These are phyloP conservation scores for Aspidapion aeneum DNA, from an alignment of 2,888 invertebrate species.

Conservation along the genomic window DNA sequence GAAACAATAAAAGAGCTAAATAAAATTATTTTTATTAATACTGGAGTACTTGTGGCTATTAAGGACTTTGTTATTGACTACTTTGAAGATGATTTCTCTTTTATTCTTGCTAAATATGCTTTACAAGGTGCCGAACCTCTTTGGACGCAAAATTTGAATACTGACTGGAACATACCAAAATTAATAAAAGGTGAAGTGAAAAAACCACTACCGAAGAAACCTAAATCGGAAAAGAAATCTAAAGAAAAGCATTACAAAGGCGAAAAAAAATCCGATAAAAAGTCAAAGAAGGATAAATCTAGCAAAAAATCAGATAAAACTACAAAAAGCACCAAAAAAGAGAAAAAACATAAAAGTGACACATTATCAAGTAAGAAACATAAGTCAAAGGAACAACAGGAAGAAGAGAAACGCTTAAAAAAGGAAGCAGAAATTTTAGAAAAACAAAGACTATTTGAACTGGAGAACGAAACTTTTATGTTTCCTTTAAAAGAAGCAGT, in stretches of 20 bases:
- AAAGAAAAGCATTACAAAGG: conserved; percentile 32
- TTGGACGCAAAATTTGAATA: conserved; percentile 41
- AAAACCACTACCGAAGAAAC: conserved; percentile 32
- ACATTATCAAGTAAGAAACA: conserved; percentile 7
- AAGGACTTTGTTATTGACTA: conserved; percentile 45
- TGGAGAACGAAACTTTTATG: conserved; percentile 41
- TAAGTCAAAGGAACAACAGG: conserved; percentile 28
- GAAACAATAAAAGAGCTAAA: conserved; percentile 24
- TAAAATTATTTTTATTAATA: conserved; percentile 36
- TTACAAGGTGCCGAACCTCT: conserved; percentile 38
- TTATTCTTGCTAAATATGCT: conserved; percentile 38
- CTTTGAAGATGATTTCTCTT: conserved; percentile 46
- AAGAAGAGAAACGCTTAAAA: conserved; percentile 30
- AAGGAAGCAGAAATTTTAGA: conserved; percentile 35
- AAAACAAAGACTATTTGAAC: conserved; percentile 31
- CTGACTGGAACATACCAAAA: conserved; percentile 43
- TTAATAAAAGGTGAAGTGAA: conserved; percentile 38
- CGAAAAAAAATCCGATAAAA: conserved; percentile 23
- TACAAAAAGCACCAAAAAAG: conserved; percentile 26
- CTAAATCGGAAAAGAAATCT: conserved; percentile 32
- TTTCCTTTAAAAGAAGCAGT: conserved; percentile 44
- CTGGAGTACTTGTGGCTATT: conserved; percentile 40
- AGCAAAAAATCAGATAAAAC: conserved; percentile 16
- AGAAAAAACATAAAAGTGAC: conserved; percentile 20
- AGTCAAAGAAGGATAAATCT: conserved; percentile 30